phyloP scores from a whole-genome alignment of 2,888 invertebrate genomes.

The Anodontia alba region DNA sequence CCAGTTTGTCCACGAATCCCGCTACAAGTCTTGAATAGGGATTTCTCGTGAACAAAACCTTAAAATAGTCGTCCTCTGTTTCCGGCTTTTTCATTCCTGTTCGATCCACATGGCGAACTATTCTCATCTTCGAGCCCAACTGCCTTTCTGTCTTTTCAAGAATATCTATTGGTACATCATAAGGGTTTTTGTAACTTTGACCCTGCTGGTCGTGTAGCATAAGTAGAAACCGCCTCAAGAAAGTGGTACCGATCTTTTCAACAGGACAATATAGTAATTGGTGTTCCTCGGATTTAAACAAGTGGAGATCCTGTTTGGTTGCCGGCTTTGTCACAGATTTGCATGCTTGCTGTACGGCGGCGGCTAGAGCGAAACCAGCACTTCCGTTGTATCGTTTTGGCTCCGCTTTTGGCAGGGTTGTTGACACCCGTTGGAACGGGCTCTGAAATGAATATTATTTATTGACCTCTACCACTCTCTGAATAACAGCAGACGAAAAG shows the following conservation, averaged over 20 bases:
- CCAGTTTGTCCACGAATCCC: neutral
- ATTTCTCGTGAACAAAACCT: neutral
- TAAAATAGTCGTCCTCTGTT: neutral
- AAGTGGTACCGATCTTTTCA: neutral
- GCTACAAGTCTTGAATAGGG: neutral
- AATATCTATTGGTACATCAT: neutral
- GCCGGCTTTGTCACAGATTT: too few species aligned
- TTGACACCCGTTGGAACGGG: too few species aligned
- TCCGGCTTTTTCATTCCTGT: neutral
- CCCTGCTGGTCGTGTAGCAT: neutral
- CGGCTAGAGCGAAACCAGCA: too few species aligned
- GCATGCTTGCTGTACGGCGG: too few species aligned
- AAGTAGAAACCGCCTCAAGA: neutral
- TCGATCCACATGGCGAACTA: neutral
- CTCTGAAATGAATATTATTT: too few species aligned
- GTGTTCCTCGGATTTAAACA: neutral
- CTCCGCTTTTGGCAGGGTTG: too few species aligned
- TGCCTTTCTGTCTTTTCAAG: neutral
- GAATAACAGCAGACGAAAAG: too few species aligned
- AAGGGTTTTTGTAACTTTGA: neutral
- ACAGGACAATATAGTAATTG: constrained; percentile 3
- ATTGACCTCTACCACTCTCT: too few species aligned
- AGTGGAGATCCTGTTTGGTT: too few species aligned
- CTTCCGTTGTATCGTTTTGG: too few species aligned
- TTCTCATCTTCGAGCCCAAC: neutral